Evolutionary conservation across 2,113 vertebrate species (phyloP), one percentile per base, ranked within the genome.

Genomic region (Pterocles gutturalis): DNA sequence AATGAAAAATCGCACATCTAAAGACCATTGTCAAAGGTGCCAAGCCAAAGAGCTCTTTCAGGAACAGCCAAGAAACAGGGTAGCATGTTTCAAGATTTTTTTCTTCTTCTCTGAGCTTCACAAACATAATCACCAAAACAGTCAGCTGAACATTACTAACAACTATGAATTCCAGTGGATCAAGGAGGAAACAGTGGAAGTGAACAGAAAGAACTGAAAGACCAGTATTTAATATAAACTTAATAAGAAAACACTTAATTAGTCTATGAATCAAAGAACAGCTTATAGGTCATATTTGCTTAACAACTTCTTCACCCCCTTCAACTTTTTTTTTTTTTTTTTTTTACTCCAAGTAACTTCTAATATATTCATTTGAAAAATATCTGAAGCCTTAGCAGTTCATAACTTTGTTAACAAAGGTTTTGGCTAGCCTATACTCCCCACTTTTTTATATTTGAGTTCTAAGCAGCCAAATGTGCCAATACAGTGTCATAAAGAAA

Each of bases 1-100:
- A 86, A 86, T 12, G 2, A 72, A 20, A 83, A 61, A 48, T 2
- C 20, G 49, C 17, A 43, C 10, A 45, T 29, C 22, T 34, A 54
- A 34, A 72, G 18, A 46, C 3, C 46, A 7, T 21, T 66, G 24
- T 55, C 33, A 66, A 77, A 70, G 13, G 3, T 45, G 19, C 17
- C 20, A 72, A 22, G 65, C 20, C 43, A 24, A 72, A 67, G 21
- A 86, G 15, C 11, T 61, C 19, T 36, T 89, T 72, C 64, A 57
- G 17, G 36, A 77, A 55, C 16, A 54, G 29, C 8, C 41, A 77
- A 60, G 43, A 55, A 31, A 21, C 6, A 43, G 13, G 14, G 17
- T 26, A 71, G 31, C 10, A n/a, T 0, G 0, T 57, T 70, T 62
- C 2, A 1, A 25, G 26, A 7, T 24, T 34, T 17, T 41, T 57